Evolutionary conservation across 2,113 vertebrate genomes (phyloP).

Genomic region (Elgaria multicarinata): DNA sequence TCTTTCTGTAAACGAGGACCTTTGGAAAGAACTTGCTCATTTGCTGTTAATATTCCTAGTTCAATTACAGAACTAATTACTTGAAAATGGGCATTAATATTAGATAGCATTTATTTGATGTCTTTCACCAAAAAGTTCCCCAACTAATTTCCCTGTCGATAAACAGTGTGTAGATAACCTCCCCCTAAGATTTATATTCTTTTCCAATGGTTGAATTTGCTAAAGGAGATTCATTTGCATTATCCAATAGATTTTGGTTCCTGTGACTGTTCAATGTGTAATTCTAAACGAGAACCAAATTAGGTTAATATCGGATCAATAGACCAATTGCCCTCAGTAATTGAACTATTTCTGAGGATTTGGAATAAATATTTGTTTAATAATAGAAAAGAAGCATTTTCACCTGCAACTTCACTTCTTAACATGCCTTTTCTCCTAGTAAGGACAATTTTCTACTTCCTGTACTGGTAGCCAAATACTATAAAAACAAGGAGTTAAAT

Average conservation of each 20-base stretch:
- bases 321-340: background rate
- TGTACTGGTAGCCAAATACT: no score
- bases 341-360: background rate
- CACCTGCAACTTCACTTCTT: background rate
- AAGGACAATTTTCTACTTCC: background rate
- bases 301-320: background rate
- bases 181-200: background rate
- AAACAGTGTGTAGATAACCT: background rate
- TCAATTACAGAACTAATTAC: slow-evolving; percentile 7
- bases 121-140: background rate
- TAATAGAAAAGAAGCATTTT: background rate
- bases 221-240: slow-evolving; percentile 6
- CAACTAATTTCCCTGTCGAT: background rate
- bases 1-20: background rate
- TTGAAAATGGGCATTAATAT: background rate
- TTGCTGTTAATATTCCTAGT: slow-evolving; percentile 18
- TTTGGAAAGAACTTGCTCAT: background rate
- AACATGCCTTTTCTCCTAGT: background rate
- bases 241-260: background rate
- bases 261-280: background rate
- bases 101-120: background rate
- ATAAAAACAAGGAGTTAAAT: background rate
- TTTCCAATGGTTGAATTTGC: background rate
- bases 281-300: slow-evolving; percentile 1
- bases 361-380: slow-evolving; percentile 1